Evolutionary conservation across 2,888 invertebrate genomes (phyloP).

Genomic region (Drosophila paramelanica): DNA sequence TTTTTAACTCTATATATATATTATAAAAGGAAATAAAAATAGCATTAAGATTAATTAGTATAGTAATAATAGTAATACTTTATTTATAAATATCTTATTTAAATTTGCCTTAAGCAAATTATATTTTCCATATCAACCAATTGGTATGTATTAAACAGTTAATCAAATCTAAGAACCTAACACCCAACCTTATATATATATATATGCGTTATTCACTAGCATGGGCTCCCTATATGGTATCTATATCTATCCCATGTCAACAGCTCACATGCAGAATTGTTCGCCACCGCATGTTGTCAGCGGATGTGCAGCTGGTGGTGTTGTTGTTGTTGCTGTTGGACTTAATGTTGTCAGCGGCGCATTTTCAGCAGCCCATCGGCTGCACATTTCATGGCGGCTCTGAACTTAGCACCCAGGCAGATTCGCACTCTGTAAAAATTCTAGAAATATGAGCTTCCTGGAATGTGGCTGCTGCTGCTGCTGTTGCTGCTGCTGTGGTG

Average conservation of each 20-base stretch:
- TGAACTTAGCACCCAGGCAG: conserved; percentile 59
- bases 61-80: no score
- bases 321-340: conserved; percentile 15
- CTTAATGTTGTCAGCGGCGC: conserved; percentile 66
- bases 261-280: conserved; percentile 22
- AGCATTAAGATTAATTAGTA: no score
- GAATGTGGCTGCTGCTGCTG: conserved; percentile 50
- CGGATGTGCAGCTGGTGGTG: conserved; percentile 17
- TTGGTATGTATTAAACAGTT: no score
- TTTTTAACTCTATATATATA: no score
- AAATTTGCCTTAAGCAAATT: no score
- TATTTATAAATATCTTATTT: no score
- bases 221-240: not conserved
- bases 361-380: conserved; percentile 60
- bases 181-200: not conserved
- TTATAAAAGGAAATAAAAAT: no score
- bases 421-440: conserved; percentile 63
- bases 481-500: conserved; percentile 28
- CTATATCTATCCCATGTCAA: conserved; percentile 33
- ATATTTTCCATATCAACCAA: no score
- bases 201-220: conserved; percentile 12
- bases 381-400: conserved; percentile 46
- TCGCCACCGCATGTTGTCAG: conserved; percentile 42
- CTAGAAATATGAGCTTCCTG: conserved; percentile 71
- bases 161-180: no score